Evolutionary conservation across 2,888 invertebrate species (phyloP).

Genomic region (Ornithoptera priamus): DNA sequence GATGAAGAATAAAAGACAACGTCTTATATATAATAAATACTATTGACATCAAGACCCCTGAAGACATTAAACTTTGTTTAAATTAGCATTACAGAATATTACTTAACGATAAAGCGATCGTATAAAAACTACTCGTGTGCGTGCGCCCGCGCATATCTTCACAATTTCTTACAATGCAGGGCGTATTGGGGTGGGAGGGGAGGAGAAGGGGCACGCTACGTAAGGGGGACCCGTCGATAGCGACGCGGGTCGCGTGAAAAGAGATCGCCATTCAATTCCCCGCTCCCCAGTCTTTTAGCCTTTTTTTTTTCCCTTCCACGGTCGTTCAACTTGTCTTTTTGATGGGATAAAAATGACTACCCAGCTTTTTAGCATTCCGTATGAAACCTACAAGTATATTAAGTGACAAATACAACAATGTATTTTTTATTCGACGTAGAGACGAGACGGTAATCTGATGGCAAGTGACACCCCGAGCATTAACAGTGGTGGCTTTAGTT

Average conservation of each 20-base stretch:
- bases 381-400: too few species aligned
- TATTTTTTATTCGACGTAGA: too few species aligned
- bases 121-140: not conserved
- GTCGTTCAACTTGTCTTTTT: slow-evolving; percentile 64
- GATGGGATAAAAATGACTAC: slow-evolving; percentile 44
- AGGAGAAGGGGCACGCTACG: not conserved
- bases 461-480: too few species aligned
- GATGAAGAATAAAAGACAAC: too few species aligned
- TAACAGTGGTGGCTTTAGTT: too few species aligned
- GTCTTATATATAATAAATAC: too few species aligned
- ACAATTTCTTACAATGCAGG: slow-evolving; percentile 7
- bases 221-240: slow-evolving; percentile 1
- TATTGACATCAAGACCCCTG: too few species aligned
- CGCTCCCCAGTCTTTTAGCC: slow-evolving; percentile 37
- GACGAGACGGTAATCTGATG: too few species aligned
- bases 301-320: slow-evolving; percentile 41
- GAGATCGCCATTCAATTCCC: slow-evolving; percentile 40
- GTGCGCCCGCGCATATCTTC: slow-evolving; percentile 19
- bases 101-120: not conserved
- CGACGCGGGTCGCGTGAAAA: slow-evolving; percentile 33
- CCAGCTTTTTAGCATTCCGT: slow-evolving; percentile 28
- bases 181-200: not conserved
- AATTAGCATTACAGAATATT: not conserved
- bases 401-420: too few species aligned
- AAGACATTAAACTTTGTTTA: too few species aligned